These are phyloP conservation scores for Saccostrea echinata DNA, from an alignment of 1,140 invertebrate species.

Conservation along the genomic window DNA sequence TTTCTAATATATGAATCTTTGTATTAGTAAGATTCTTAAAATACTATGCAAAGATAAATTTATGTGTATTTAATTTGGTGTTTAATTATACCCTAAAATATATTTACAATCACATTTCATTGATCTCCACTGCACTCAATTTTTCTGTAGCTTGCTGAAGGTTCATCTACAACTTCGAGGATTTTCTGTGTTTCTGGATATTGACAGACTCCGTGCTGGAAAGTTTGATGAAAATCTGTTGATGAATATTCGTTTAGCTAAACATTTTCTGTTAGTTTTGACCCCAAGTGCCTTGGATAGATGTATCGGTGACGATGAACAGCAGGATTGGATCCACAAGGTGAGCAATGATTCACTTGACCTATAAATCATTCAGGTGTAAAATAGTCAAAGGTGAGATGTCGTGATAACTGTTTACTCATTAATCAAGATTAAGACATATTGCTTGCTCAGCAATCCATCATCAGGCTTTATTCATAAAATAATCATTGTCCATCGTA, in stretches of 20 bases:
- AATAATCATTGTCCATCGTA: background rate
- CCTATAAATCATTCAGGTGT: background rate
- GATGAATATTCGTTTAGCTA: slow-evolving; percentile 97
- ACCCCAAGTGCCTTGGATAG: slow-evolving; percentile 96
- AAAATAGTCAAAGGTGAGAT: background rate
- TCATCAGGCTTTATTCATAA: background rate
- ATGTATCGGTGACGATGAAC: slow-evolving; percentile 93
- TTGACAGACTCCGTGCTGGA: slow-evolving; percentile 77
- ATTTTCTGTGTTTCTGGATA: slow-evolving; percentile 81
- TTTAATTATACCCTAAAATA: no score
- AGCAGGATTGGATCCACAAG: slow-evolving; percentile 99
- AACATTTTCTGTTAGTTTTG: slow-evolving; percentile 97
- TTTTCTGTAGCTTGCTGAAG: slow-evolving; percentile 84
- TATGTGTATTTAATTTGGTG: no score
- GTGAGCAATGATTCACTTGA: slow-evolving; percentile 50
- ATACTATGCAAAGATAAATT: no score
- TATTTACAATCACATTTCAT: no score
- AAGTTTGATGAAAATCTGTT: slow-evolving; percentile 99
- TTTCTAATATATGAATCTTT: no score
- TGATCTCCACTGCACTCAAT: no score
- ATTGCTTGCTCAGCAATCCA: background rate
- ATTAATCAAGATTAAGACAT: background rate
- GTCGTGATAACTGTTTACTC: background rate
- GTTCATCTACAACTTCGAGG: slow-evolving; percentile 97
- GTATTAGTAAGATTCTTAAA: no score